Conservation (phyloP, 2,113 vertebrate genomes). For the Neodontobutis hainanensis region DNA sequence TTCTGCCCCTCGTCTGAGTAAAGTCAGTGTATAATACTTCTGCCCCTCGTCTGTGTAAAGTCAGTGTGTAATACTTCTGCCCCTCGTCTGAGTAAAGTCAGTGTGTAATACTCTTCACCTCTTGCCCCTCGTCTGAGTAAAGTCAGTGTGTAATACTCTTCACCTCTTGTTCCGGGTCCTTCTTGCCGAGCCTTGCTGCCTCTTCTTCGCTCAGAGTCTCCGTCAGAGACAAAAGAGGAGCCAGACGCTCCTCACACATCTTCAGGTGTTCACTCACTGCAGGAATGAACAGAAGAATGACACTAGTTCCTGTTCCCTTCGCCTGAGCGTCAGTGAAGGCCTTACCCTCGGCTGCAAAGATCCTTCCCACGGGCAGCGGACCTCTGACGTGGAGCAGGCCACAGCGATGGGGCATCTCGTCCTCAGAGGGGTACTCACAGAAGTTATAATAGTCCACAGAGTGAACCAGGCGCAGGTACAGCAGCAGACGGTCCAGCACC, state of each 20-base stretch:
- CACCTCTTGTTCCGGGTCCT: conserved; percentile 87
- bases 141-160: background rate
- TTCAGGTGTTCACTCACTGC: conserved; percentile 89
- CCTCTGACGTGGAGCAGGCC: conserved; percentile 91
- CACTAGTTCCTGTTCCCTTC: too few relatives aligned
- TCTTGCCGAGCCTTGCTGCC: conserved; percentile 84
- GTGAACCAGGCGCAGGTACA: conserved; percentile 91
- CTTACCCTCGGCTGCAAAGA: conserved; percentile 85
- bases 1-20: too few relatives aligned
- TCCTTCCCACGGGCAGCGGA: conserved; percentile 85
- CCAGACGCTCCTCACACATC: conserved; percentile 88
- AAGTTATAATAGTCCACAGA: conserved; percentile 92
- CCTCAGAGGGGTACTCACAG: conserved; percentile 89
- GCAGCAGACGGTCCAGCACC: conserved; percentile 89
- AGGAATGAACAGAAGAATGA: too few relatives aligned
- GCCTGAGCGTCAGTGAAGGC: too few relatives aligned
- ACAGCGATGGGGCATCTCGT: conserved; percentile 94
- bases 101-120: too few relatives aligned
- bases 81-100: too few relatives aligned
- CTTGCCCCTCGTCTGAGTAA: too few relatives aligned
- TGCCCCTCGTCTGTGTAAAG: too few relatives aligned
- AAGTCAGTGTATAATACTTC: too few relatives aligned
- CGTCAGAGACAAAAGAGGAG: conserved; percentile 80
- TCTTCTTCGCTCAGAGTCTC: conserved; percentile 87
- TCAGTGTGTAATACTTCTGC: too few relatives aligned